Conservation (phyloP, 2,888 invertebrate species). For the Trilocha varians region DNA sequence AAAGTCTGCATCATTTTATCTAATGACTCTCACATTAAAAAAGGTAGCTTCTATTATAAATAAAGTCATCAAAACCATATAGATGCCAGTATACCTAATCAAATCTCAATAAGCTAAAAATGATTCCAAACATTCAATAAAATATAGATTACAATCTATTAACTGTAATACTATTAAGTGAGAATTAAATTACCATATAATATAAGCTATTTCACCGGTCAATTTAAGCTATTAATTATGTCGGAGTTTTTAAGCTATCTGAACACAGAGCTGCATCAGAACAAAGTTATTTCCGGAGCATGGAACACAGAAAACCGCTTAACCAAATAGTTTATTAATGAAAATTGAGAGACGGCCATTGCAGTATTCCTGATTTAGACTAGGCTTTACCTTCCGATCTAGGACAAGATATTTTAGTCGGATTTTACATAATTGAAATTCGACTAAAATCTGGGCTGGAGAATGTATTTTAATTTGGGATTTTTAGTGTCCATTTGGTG, state of each 20-base stretch:
- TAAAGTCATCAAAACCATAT: too few species aligned
- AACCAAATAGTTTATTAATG: conserved; percentile 65
- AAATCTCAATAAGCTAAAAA: too few species aligned
- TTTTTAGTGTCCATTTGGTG: too few species aligned
- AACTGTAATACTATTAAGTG: background rate
- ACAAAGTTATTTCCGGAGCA: conserved; percentile 38
- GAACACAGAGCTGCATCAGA: conserved; percentile 12
- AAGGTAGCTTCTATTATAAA: too few species aligned
- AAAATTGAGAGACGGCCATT: conserved; percentile 67
- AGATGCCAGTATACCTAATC: too few species aligned
- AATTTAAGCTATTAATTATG: conserved; percentile 11
- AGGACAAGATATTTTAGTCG: conserved; percentile 53
- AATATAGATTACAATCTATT: background rate
- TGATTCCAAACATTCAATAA: too few species aligned
- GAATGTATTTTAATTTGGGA: background rate
- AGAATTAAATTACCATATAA: background rate
- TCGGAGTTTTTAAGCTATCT: conserved; percentile 11
- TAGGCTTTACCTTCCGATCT: conserved; percentile 46
- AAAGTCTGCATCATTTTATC: too few species aligned
- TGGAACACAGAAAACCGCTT: conserved; percentile 68
- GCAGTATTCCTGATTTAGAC: conserved; percentile 53
- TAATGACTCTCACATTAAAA: too few species aligned
- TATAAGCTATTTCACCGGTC: conserved; percentile 5
- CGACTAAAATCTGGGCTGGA: background rate
- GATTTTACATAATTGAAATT: conserved; percentile 3